phyloP scores from a whole-genome alignment of 2,113 vertebrate genomes.

The Phrynosoma platyrhinos region DNA sequence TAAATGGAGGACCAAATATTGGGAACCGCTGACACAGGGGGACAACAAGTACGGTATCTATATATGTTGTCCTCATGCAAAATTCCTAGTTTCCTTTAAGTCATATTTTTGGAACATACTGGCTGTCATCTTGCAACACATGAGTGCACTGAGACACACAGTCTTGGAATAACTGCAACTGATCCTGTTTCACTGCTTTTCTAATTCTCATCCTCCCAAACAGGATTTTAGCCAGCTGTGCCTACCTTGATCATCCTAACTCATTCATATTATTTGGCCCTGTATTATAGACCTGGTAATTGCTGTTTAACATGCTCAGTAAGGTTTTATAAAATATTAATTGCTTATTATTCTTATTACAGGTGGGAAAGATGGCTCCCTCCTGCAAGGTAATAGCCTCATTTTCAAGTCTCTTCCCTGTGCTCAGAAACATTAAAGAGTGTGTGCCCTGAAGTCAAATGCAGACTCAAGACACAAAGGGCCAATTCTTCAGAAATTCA shows the following conservation, averaged over 20 bases:
- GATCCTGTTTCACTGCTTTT: slow-evolving; percentile 46
- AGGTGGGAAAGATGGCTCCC: slow-evolving; percentile 48
- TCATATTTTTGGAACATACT: not conserved
- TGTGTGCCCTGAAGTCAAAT: slow-evolving; percentile 25
- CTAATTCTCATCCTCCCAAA: slow-evolving; percentile 54
- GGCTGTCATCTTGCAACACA: not conserved
- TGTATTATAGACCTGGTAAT: slow-evolving; percentile 68
- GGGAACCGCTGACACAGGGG: too few species aligned
- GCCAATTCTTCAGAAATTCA: not conserved
- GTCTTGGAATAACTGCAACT: slow-evolving; percentile 12
- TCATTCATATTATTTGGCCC: slow-evolving; percentile 73
- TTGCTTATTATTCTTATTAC: slow-evolving; percentile 64
- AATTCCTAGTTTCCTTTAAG: too few species aligned
- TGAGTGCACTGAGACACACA: slow-evolving; percentile 14
- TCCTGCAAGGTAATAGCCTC: slow-evolving; percentile 44
- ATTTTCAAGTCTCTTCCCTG: slow-evolving; percentile 48
- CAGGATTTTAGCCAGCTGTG: slow-evolving; percentile 33
- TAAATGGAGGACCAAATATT: too few species aligned
- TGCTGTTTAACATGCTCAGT: slow-evolving; percentile 60
- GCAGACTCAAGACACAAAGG: rapidly evolving
- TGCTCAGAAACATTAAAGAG: slow-evolving; percentile 25
- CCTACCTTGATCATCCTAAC: slow-evolving; percentile 52
- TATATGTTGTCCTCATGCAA: too few species aligned
- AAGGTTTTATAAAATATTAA: slow-evolving; percentile 76
- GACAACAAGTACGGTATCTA: too few species aligned